phyloP scores from a whole-genome alignment of 2,113 vertebrate species.

The Carassius gibelio region DNA sequence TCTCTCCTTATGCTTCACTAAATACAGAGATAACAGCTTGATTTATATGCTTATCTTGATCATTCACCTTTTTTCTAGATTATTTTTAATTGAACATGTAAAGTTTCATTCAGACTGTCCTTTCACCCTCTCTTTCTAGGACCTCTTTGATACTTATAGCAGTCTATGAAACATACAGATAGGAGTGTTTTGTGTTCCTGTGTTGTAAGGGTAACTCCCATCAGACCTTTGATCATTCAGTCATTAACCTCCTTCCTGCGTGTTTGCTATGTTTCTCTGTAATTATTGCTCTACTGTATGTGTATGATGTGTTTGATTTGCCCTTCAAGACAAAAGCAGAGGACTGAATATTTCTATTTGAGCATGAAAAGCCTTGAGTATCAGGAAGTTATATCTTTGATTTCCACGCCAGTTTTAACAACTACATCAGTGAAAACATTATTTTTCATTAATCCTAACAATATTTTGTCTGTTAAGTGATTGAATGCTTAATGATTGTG shows the following conservation, averaged over 20 bases:
- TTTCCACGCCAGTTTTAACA: neutral
- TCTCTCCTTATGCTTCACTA: neutral
- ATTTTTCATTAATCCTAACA: neutral
- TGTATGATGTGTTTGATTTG: neutral
- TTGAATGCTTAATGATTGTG: neutral
- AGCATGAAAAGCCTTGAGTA: neutral
- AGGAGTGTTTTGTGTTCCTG: neutral
- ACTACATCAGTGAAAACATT: neutral
- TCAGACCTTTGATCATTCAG: conserved; percentile 40
- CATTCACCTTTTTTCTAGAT: neutral
- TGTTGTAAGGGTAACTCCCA: conserved; percentile 32
- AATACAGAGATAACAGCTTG: neutral
- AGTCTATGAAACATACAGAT: too few species aligned
- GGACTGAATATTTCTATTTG: neutral
- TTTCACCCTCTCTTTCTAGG: neutral
- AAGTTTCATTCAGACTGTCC: neutral
- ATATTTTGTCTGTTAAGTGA: neutral
- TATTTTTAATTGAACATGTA: neutral
- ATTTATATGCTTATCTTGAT: neutral
- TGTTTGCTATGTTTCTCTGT: neutral
- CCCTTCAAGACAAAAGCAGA: neutral
- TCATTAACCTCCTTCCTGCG: conserved; percentile 28
- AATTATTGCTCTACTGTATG: neutral
- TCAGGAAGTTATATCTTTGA: neutral
- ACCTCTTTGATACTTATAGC: neutral